Conservation (phyloP, 2,797 vertebrate species). For the Artibeus jamaicensis region DNA sequence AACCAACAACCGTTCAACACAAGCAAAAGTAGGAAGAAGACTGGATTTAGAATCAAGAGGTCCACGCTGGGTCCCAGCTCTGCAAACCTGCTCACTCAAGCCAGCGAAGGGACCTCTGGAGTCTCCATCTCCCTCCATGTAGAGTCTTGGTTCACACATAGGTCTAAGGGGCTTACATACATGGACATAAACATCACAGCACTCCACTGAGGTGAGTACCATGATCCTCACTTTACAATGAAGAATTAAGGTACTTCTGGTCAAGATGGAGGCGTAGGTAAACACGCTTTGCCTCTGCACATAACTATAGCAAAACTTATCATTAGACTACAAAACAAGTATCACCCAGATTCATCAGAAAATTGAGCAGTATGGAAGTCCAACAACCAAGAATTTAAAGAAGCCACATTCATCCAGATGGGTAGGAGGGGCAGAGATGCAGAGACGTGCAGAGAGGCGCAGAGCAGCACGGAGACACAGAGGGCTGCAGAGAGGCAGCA, state of each 20-base stretch:
- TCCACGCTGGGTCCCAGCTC: not conserved
- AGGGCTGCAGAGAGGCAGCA: too few relatives aligned
- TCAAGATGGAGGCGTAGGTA: not conserved
- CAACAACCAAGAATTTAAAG: not conserved
- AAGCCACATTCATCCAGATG: not conserved
- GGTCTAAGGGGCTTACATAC: too few relatives aligned
- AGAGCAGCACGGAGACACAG: too few relatives aligned
- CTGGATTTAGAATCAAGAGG: not conserved
- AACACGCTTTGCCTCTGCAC: not conserved
- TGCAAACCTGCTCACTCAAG: not conserved
- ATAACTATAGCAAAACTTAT: not conserved
- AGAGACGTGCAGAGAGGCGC: not conserved
- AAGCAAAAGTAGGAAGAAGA: not conserved
- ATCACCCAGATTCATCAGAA: not conserved
- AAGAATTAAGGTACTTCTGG: not conserved
- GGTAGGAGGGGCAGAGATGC: not conserved
- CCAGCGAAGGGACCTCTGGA: not conserved
- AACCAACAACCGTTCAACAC: not conserved
- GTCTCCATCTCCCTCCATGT: not conserved
- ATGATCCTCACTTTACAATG: not conserved
- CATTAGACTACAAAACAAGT: not conserved
- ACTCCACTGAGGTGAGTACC: not conserved
- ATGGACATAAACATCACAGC: not conserved
- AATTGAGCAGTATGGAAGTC: not conserved
- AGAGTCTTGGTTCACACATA: not conserved